These are phyloP conservation scores for Thaleichthys pacificus DNA, from an alignment of 2,797 vertebrate species.

Conservation along the genomic window DNA sequence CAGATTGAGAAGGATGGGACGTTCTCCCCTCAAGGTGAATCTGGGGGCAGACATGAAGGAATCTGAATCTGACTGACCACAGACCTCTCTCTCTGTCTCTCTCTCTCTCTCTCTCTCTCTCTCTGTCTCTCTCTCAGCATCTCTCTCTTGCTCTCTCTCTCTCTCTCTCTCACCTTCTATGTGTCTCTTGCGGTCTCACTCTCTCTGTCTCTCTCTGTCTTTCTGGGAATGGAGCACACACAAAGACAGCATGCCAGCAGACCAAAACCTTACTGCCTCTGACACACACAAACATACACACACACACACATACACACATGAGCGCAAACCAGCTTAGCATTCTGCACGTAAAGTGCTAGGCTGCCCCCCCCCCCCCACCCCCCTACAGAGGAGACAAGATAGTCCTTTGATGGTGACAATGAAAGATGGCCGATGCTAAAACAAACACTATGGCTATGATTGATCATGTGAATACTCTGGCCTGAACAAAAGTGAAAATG, in stretches of 20 bases:
- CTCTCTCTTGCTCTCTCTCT: neutral
- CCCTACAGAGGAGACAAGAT: slow-evolving; percentile 50
- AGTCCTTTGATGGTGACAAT: slow-evolving; percentile 64
- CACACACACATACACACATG: no score
- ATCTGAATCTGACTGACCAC: neutral
- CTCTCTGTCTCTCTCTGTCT: slow-evolving; percentile 25
- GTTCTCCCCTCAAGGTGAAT: slow-evolving; percentile 43
- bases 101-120: neutral
- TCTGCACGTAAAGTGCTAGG: neutral
- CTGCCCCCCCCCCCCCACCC: slow-evolving; percentile 32
- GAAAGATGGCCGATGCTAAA: slow-evolving; percentile 61
- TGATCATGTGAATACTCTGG: slow-evolving; percentile 54
- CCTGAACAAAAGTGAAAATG: slow-evolving; percentile 62
- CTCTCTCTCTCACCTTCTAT: neutral
- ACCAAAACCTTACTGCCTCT: neutral
- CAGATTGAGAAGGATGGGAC: slow-evolving; percentile 12
- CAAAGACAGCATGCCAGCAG: slow-evolving; percentile 26
- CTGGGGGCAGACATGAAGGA: slow-evolving; percentile 43
- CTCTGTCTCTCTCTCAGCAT: slow-evolving; percentile 30
- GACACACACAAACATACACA: slow-evolving; percentile 1
- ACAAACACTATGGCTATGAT: slow-evolving; percentile 59
- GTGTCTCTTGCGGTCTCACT: neutral
- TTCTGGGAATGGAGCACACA: slow-evolving; percentile 29
- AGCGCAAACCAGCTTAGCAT: neutral
- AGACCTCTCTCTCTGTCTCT: slow-evolving; percentile 28